Evolutionary conservation across 1,140 invertebrate species (phyloP).

Genomic region (Geopemphigus sp.): DNA sequence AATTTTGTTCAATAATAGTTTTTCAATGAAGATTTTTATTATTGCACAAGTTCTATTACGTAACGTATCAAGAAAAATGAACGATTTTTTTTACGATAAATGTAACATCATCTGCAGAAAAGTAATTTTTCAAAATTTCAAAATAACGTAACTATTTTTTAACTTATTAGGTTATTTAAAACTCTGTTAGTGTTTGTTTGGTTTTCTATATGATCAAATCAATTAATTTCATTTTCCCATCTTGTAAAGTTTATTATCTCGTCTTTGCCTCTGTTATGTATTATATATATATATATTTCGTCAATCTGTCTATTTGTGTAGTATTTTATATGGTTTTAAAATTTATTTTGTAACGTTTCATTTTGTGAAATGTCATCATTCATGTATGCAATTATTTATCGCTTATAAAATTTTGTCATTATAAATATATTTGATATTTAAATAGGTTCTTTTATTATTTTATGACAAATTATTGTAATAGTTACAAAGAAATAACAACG

Average conservation of each 20-base stretch:
- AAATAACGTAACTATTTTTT: neutral
- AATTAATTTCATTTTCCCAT: neutral
- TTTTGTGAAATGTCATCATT: neutral
- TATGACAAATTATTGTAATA: neutral
- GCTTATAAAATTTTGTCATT: neutral
- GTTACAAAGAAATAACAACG: neutral
- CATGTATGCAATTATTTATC: neutral
- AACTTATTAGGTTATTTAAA: neutral
- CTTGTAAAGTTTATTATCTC: neutral
- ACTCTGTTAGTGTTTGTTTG: neutral
- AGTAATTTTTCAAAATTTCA: neutral
- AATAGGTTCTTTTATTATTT: neutral
- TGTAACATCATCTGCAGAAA: neutral
- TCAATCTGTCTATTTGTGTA: no score
- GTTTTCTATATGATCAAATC: neutral
- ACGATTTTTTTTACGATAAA: neutral
- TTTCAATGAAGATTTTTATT: no score
- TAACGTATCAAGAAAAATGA: neutral
- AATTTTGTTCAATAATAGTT: no score
- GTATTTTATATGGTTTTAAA: no score
- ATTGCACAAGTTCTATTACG: neutral
- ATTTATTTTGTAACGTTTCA: neutral
- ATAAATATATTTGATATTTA: neutral
- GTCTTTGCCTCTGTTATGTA: no score
- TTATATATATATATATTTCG: no score